These are phyloP conservation scores for Cheilinus undulatus DNA, from an alignment of 2,113 vertebrate species.

Conservation along the genomic window DNA sequence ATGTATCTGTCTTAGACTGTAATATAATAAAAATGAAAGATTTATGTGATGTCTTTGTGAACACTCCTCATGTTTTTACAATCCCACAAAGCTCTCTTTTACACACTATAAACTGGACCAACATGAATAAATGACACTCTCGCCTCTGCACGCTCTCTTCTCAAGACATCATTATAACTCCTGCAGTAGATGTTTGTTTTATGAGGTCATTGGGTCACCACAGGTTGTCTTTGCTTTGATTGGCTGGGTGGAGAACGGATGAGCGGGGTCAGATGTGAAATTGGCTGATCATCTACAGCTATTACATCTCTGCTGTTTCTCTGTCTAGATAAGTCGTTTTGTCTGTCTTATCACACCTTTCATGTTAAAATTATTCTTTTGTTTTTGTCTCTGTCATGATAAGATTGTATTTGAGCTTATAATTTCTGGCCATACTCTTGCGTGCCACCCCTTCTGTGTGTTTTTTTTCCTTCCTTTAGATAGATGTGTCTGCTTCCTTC, in stretches of 20 bases:
- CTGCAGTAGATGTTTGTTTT: slow-evolving; percentile 6
- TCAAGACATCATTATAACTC: slow-evolving; percentile 21
- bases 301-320: neutral
- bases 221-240: slow-evolving; percentile 34
- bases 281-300: neutral
- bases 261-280: slow-evolving; percentile 26
- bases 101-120: too few species aligned
- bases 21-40: too few species aligned
- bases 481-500: slow-evolving; percentile 14
- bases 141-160: slow-evolving; percentile 14
- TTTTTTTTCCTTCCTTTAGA: neutral
- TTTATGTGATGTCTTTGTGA: too few species aligned
- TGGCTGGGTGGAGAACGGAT: neutral
- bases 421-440: neutral
- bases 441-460: neutral
- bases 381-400: neutral
- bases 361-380: neutral
- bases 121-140: slow-evolving; percentile 9
- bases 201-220: slow-evolving; percentile 37
- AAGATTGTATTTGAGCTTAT: neutral
- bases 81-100: too few species aligned
- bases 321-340: neutral
- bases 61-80: neutral
- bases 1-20: too few species aligned
- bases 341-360: neutral